Evolutionary conservation across 2,113 vertebrate species (phyloP).

Genomic region (Chaetops frenatus): DNA sequence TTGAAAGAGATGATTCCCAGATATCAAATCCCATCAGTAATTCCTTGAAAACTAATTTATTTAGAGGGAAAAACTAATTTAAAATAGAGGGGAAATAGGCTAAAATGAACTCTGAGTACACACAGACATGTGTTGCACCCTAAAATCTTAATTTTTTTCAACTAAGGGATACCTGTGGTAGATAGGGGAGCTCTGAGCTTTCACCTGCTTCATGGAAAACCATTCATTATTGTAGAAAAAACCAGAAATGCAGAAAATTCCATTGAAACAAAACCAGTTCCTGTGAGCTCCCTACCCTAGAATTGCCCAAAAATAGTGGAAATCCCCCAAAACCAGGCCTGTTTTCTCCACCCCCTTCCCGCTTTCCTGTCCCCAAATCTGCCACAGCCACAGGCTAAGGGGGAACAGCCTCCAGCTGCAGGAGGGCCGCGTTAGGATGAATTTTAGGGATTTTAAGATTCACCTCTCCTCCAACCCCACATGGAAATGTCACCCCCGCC

Average conservation of each 20-base stretch:
- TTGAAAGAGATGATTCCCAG: not conserved
- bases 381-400: not conserved
- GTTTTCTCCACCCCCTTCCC: not conserved
- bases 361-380: not conserved
- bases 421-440: accelerated
- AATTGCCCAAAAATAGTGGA: too few species aligned
- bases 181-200: not conserved
- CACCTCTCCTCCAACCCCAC: not conserved
- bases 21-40: not conserved
- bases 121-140: not conserved
- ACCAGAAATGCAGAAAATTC: too few species aligned
- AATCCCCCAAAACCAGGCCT: too few species aligned
- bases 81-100: not conserved
- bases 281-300: too few species aligned
- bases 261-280: too few species aligned
- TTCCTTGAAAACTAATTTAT: not conserved
- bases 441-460: not conserved
- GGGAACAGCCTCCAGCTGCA: not conserved
- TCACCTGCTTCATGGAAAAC: not conserved
- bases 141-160: not conserved
- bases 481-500: not conserved
- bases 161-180: not conserved
- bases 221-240: not conserved
- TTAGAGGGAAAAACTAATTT: too few species aligned
- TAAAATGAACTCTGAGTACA: not conserved